Evolutionary conservation across 53 echinoderm and acorn worm species (phyloP).

Genomic region (Apostichopus leukothele): DNA sequence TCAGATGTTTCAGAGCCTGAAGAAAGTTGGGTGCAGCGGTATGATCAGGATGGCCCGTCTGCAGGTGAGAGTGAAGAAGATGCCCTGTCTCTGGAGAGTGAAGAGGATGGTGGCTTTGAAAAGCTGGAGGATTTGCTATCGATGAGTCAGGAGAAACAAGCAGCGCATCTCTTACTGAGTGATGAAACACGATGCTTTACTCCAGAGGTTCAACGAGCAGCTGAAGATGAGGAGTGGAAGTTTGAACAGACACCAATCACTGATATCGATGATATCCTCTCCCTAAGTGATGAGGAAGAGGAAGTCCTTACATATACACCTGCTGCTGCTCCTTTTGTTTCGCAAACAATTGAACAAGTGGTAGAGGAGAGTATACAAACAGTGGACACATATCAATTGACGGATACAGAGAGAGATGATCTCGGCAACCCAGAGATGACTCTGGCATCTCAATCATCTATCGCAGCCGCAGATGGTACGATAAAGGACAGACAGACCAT

Average conservation of each 20-base stretch:
- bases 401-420: not conserved
- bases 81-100: slow-evolving; percentile 8
- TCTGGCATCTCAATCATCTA: not conserved
- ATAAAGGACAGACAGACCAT: not conserved
- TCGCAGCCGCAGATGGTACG: not conserved
- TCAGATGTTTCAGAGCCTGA: slow-evolving; percentile 27
- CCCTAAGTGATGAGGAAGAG: slow-evolving; percentile 58
- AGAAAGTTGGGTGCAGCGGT: slow-evolving; percentile 38
- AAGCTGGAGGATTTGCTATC: not conserved
- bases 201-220: not conserved
- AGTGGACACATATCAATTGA: not conserved
- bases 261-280: slow-evolving; percentile 87
- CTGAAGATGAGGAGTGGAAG: not conserved
- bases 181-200: slow-evolving; percentile 1
- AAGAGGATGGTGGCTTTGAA: slow-evolving; percentile 19
- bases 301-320: not conserved
- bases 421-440: not conserved
- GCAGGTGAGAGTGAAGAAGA: slow-evolving; percentile 21
- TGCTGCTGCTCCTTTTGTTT: not conserved
- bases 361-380: not conserved
- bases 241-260: slow-evolving; percentile 74
- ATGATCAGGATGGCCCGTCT: not conserved
- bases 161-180: not conserved
- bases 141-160: not conserved
- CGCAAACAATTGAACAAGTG: not conserved